Evolutionary conservation across 2,113 vertebrate genomes (phyloP), one percentile per base, ranked within the genome.

Genomic region (Triplophysa rosa): DNA sequence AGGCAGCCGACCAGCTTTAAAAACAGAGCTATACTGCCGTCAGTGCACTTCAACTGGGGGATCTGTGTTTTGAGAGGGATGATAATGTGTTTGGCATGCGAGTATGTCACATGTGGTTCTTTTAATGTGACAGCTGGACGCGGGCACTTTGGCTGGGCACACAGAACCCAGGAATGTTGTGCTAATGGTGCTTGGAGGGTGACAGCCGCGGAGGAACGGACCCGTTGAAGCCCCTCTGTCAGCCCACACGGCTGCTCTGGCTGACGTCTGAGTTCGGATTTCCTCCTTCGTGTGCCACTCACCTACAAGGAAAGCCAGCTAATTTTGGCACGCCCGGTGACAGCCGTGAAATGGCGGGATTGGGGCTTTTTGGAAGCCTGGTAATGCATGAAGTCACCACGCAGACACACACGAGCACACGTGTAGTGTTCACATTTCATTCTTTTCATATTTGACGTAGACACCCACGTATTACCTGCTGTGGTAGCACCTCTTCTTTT

Each of bases 271-370:
- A 16, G 17, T 76, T 23, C 2, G 73, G 73, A 49, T 76, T 65
- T 76, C 61, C 69, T 83, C 67, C 67, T 72, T 67, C 70, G 26
- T 80, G 67, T 77, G 84, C 81, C 79, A 83, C 54, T 78, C 82
- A 79, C 66, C 84, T 80, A 73, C 77, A 82, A 82, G 54, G 80
- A 77, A 21, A 65, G 80, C 67, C 71, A 62, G 76, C 73, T 86
- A 86, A 86, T 83, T 82, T 86, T 79, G 58, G 82, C 59, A 81
- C 47, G 71, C 58, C 75, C 47, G 65, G 17, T 83, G 84, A 85
- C 81, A 85, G 71, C 75, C 54, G 19, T 33, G 84, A 81, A 81
- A 77, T 80, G 74, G 63, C 61, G 45, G 79, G 26, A 81, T 83
- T 80, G 69, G 84, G 45, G 54, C 78, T 78, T 84, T 82, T 82